These are phyloP conservation scores for Phrynosoma blainvillii DNA, from an alignment of 2,113 vertebrate species.

Conservation along the genomic window DNA sequence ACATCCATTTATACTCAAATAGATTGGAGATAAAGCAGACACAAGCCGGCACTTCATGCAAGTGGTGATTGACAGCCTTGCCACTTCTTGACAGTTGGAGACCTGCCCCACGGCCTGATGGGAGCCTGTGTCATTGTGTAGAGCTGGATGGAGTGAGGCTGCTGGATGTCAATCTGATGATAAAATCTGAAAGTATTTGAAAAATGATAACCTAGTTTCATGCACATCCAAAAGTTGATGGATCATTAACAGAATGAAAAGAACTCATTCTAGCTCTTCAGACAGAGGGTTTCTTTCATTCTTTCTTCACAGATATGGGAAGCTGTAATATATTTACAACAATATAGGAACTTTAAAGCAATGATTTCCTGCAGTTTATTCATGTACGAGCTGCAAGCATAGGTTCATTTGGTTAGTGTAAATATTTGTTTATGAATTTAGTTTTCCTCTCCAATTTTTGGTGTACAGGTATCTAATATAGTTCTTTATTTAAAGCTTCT, in stretches of 20 bases:
- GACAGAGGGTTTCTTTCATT: fast-evolving
- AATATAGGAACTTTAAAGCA: background rate
- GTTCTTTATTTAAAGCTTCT: background rate
- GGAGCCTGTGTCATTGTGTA: background rate
- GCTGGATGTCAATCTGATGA: background rate
- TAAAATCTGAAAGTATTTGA: background rate
- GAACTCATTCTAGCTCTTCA: background rate
- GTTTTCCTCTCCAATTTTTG: background rate
- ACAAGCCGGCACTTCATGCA: constrained; percentile 33
- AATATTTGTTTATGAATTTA: background rate
- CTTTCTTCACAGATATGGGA: fast-evolving
- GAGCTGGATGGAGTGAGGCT: background rate
- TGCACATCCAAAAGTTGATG: background rate
- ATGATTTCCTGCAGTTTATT: background rate
- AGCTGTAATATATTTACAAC: background rate
- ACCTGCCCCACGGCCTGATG: background rate
- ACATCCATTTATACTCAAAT: constrained; percentile 62
- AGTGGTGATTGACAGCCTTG: constrained; percentile 48
- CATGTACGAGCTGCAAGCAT: background rate
- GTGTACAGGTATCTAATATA: background rate
- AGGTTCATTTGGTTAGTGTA: background rate
- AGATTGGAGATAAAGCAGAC: constrained; percentile 59
- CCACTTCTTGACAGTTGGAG: background rate
- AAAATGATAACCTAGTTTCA: background rate
- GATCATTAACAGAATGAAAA: background rate